phyloP scores from a whole-genome alignment of 2,888 invertebrate species.

The Chaetoderma sp. region DNA sequence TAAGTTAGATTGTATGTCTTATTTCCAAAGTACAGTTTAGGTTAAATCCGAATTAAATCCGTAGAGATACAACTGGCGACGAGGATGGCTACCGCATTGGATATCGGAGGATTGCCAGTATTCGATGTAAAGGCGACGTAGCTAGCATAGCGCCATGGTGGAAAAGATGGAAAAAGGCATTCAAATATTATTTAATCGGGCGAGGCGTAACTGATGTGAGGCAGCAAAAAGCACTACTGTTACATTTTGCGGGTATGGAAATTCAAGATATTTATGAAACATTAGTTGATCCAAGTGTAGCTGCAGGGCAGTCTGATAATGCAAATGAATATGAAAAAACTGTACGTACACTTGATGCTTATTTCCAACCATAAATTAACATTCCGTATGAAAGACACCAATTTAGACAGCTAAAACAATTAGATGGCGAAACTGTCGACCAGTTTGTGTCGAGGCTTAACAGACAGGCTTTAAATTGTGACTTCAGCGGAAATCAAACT shows the following conservation, averaged over 20 bases:
- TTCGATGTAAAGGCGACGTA: slow-evolving; percentile 3
- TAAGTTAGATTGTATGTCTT: too few relatives aligned
- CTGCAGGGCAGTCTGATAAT: neutral
- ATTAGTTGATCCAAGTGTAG: slow-evolving; percentile 3
- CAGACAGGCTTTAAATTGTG: slow-evolving; percentile 4
- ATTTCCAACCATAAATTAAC: slow-evolving; percentile 5
- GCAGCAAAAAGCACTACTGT: slow-evolving; percentile 6
- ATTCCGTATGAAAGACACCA: slow-evolving; percentile 14
- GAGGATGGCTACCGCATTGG: neutral
- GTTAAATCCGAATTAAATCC: too few relatives aligned
- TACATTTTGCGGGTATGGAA: slow-evolving; percentile 9
- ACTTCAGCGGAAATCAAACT: neutral
- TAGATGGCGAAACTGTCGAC: slow-evolving; percentile 3
- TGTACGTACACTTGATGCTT: neutral
- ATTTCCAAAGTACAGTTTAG: too few relatives aligned
- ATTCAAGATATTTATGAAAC: slow-evolving; percentile 20
- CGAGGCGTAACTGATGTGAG: neutral
- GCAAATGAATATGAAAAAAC: neutral
- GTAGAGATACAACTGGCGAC: too few relatives aligned
- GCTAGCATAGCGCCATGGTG: slow-evolving; percentile 4
- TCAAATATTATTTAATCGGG: neutral
- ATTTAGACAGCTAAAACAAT: slow-evolving; percentile 4
- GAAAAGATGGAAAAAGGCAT: slow-evolving; percentile 11
- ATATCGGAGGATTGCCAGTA: neutral
- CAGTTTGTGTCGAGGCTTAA: slow-evolving; percentile 1